These are phyloP conservation scores for Phrynosoma platyrhinos DNA, from an alignment of 2,113 vertebrate species.

Conservation along the genomic window DNA sequence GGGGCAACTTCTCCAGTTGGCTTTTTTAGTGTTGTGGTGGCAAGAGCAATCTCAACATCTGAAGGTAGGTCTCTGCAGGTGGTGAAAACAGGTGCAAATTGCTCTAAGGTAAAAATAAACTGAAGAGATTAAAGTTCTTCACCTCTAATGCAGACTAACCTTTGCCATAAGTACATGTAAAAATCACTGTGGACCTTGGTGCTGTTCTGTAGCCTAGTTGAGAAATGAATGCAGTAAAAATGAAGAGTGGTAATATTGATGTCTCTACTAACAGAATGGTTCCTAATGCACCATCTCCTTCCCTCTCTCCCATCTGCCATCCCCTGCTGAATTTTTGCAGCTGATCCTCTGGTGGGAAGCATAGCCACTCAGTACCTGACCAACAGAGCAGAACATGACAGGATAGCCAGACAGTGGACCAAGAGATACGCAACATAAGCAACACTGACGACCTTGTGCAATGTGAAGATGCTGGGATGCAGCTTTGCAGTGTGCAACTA, in stretches of 20 bases:
- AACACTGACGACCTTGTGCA: slow-evolving; percentile 77
- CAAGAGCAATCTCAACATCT: not conserved
- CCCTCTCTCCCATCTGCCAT: not conserved
- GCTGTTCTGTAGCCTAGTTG: not conserved
- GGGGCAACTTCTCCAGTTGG: not conserved
- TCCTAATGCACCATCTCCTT: slow-evolving; percentile 57
- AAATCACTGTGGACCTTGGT: not conserved
- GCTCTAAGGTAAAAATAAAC: not conserved
- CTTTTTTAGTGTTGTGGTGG: not conserved
- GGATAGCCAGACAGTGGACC: slow-evolving; percentile 97
- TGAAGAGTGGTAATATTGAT: not conserved
- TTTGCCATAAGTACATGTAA: not conserved
- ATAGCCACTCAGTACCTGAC: slow-evolving; percentile 97
- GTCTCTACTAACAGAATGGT: not conserved
- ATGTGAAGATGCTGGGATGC: slow-evolving; percentile 84
- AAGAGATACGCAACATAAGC: slow-evolving; percentile 95
- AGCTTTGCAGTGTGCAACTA: slow-evolving; percentile 88
- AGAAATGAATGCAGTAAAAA: not conserved
- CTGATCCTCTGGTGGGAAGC: slow-evolving; percentile 93
- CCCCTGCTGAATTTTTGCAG: slow-evolving; percentile 67
- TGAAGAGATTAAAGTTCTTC: not conserved
- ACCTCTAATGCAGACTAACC: not conserved
- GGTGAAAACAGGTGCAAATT: not conserved
- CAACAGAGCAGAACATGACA: slow-evolving; percentile 96
- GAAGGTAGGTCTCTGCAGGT: not conserved